These are phyloP conservation scores for Lytechinus variegatus DNA, from an alignment of 35 echinoderm and acorn worm genomes.

Conservation along the genomic window DNA sequence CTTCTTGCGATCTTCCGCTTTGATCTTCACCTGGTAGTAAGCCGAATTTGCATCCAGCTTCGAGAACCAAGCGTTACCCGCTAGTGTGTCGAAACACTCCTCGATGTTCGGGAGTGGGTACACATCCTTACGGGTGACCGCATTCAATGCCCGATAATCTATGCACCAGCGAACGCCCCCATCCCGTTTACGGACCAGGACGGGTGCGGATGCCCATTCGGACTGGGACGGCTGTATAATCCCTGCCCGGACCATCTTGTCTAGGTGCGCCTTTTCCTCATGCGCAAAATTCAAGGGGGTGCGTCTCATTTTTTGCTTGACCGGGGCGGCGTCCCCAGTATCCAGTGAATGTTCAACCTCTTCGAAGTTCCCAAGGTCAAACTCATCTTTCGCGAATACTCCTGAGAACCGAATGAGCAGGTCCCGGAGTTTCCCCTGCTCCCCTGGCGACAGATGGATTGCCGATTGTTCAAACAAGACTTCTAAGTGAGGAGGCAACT, in stretches of 20 bases:
- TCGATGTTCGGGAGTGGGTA: slow-evolving; percentile 57
- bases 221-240: slow-evolving; percentile 68
- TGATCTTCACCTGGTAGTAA: slow-evolving; percentile 62
- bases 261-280: slow-evolving; percentile 59
- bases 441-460: not conserved
- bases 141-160: not conserved
- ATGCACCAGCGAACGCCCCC: not conserved
- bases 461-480: slow-evolving; percentile 25
- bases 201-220: slow-evolving; percentile 53
- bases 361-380: slow-evolving; percentile 53
- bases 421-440: not conserved
- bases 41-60: slow-evolving; percentile 63
- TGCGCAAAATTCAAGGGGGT: slow-evolving; percentile 59
- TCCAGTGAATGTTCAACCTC: slow-evolving; percentile 54
- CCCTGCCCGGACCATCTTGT: slow-evolving; percentile 59
- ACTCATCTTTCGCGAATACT: slow-evolving; percentile 62
- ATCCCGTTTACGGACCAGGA: slow-evolving; percentile 61
- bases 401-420: slow-evolving; percentile 39
- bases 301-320: slow-evolving; percentile 57
- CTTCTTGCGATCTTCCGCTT: slow-evolving; percentile 44
- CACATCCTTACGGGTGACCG: slow-evolving; percentile 59
- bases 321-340: slow-evolving; percentile 41
- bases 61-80: slow-evolving; percentile 69
- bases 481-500: slow-evolving; percentile 29
- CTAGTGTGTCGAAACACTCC: slow-evolving; percentile 63